Evolutionary conservation across 2,888 invertebrate genomes (phyloP), one percentile per base, ranked within the genome.

Genomic region (Syrphus vitripennis): DNA sequence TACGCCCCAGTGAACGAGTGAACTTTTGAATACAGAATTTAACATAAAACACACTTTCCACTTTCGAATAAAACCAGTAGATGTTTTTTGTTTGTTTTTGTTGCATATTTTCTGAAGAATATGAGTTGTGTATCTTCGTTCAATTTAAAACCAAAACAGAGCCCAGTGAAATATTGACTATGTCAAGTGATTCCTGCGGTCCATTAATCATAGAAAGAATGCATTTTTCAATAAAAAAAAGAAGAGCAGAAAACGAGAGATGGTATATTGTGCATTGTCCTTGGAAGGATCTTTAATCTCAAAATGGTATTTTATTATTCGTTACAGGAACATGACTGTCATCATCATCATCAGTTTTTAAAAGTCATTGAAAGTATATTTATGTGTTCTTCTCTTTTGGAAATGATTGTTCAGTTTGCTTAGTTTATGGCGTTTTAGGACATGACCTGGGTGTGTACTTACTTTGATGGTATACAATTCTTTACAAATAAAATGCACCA

Each of bases 1-100:
- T 77, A 82, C 76, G 82, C 76, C 71, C 9, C 40, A 76, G 70
- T 76, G 76, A 71, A 82, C 65, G 31, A 42, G n/a, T 42, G 24
- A 63, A 63, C 48, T 72, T 48, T 71, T 21, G 34, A 63, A 78
- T 63, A 26, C 61, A 1, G 14, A 71, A 71, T 61, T 71, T 61
- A 42, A 69, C 29, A 67, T 42, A 26, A 40, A 40, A 24, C 12
- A 40, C 26, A 42, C 26, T 61, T 53, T 21, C 16, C 26, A 42
- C 26, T 61, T 53, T 21, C 16, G 10, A 24, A 37, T 31, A 34
- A 45, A 26, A 19, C n/a, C n/a, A n/a, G n/a, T n/a, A 29, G 7
- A 9, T 6, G 24, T 61, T 26, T 12, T 67, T 31, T 65, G 2
- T 31, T 21, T 40, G 14, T 48, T 21, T 75, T 57, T 77, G 77